Evolutionary conservation across 1,140 invertebrate genomes (phyloP), one percentile per base, ranked within the genome.

Genomic region (Thaumetopoea pityocampa): DNA sequence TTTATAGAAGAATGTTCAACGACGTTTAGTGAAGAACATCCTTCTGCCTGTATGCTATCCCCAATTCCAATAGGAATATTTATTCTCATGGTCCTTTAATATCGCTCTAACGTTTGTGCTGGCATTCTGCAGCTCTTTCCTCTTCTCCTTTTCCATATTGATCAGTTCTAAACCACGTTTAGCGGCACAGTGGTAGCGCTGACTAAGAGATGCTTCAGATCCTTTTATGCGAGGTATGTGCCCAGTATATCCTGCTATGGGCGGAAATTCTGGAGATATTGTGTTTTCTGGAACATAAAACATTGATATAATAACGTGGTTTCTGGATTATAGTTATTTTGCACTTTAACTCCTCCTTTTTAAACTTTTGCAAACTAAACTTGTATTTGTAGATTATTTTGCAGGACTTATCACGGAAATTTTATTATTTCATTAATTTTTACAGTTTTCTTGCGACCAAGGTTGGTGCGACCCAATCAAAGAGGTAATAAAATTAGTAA

Each of bases 161-260:
- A 92, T 82, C 3, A 89, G 62, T 54, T 88, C 86, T 2, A 92
- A 65, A 12, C 91, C 90, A 15, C 86, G 87, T 70, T 86, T 90
- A 2, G 90, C 91, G 1, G 90, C 90, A 55, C 89, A 89, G 23
- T 90, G 87, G 56, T 91, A 92, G 28, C 90, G 70, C 67, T 90
- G 89, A 14, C 90, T 91, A 3, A 92, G 68, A 0, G 90, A 90
- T 3, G 89, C 87, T 62, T 92, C 90, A 1, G 87, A 88, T 3
- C 88, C 88, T 51, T 87, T 90, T 3, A 90, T 88, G 22, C 89
- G 76, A 10, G 90, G 91, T 27, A 92, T 92, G 56, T 92, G 90
- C 14, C 91, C 91, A 0, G 91, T 92, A 58, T 92, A 92, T 1
- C 90, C 90, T 1, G 91, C 89, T 41, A 92, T 92, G 12, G 91